Percentiles rank a stretch among this genome's conserved stretches.
These are phyloP conservation scores for Cephus spinipes DNA, from an alignment of 2,888 invertebrate genomes.

Conservation along the genomic window DNA sequence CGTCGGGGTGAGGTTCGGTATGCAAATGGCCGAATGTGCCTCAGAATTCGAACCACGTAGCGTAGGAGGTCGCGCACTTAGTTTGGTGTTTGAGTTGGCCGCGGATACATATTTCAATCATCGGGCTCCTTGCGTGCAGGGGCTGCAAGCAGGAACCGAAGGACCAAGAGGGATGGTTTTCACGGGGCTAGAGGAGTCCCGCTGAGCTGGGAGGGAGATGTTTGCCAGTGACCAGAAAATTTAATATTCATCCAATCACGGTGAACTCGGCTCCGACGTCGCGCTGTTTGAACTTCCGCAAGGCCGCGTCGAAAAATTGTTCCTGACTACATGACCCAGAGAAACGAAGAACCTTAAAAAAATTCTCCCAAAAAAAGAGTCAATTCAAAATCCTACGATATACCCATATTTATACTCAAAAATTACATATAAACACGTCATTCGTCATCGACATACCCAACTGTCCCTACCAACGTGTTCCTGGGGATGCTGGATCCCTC, in stretches of 20 bases:
- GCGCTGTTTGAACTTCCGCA: constrained; percentile 44
- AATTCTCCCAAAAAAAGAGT: background rate
- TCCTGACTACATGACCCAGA: constrained; percentile 7
- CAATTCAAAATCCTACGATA: background rate
- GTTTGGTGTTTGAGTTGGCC: constrained; percentile 58
- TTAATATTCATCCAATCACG: constrained; percentile 65
- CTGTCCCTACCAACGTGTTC: background rate
- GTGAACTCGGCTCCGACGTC: constrained; percentile 22
- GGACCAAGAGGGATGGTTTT: constrained; percentile 1
- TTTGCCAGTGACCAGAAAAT: constrained; percentile 64
- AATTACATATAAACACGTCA: no score
- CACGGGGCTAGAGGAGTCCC: constrained; percentile 2
- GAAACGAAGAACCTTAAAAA: background rate
- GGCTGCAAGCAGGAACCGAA: background rate
- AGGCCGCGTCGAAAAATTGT: constrained; percentile 45
- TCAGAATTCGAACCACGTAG: constrained; percentile 48
- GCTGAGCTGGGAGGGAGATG: constrained; percentile 35
- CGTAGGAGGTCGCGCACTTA: constrained; percentile 45
- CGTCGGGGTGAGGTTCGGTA: background rate
- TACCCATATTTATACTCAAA: background rate
- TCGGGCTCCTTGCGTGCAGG: constrained; percentile 25
- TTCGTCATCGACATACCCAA: background rate
- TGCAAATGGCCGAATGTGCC: constrained; percentile 8
- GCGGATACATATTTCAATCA: constrained; percentile 64
- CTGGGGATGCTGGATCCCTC: background rate